Percentiles rank a stretch among this genome's conserved stretches.
phyloP scores from a whole-genome alignment of 2,888 invertebrate genomes.

The Dryomyza anilis region DNA sequence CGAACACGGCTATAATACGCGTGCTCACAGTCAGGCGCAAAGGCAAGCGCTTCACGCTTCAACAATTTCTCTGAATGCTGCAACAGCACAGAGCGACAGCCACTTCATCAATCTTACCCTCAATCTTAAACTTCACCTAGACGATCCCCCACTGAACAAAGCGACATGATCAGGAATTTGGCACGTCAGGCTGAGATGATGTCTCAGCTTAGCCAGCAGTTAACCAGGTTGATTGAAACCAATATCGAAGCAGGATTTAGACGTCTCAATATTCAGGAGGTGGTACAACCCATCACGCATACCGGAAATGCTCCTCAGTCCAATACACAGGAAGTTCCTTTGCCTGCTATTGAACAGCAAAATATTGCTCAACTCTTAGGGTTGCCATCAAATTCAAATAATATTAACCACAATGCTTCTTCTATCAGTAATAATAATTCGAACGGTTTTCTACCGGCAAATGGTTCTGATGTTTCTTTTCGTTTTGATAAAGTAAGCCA shows the following conservation, averaged over 20 bases:
- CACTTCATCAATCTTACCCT: no score
- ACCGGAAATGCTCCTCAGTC: background rate
- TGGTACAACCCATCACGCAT: background rate
- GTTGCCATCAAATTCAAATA: no score
- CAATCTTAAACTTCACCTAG: background rate
- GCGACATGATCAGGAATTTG: background rate
- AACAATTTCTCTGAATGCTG: no score
- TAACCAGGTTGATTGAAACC: background rate
- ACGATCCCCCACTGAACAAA: background rate
- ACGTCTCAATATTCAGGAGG: background rate
- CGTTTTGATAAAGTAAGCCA: slow-evolving; percentile 16
- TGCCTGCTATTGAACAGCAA: slow-evolving; percentile 6
- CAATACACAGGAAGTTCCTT: background rate
- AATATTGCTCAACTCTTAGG: background rate
- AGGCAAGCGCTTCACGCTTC: no score
- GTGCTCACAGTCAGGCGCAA: no score
- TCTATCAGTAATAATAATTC: no score
- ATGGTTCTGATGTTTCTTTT: background rate
- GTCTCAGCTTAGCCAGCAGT: background rate
- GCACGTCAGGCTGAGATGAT: background rate
- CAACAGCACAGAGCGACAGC: no score
- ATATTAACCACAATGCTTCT: no score
- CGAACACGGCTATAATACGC: no score
- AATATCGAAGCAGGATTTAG: background rate
- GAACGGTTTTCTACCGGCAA: background rate